A percentile compares a stretch with the other conserved stretches of the same genome.
Evolutionary conservation across 2,113 vertebrate genomes (phyloP).

Genomic region (zebrafish (Danio rerio)): GRCz12tu NC_133187.1:2416001-2416500

Average conservation of each 20-base stretch:
- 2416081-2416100: no score
- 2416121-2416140: no score
- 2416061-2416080: no score
- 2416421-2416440: conserved; percentile 87
- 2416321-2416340: conserved; percentile 87
- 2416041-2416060: no score
- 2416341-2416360: conserved; percentile 99
- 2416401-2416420: conserved; percentile 95
- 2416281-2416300: conserved; percentile 91
- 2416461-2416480: no score
- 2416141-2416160: no score
- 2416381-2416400: conserved; percentile 98
- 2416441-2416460: conserved; percentile 72
- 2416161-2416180: neutral
- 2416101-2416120: no score
- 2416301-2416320: conserved; percentile 76
- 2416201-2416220: neutral
- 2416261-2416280: conserved; percentile 83
- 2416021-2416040: no score
- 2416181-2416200: neutral
- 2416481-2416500: conserved; percentile 64
- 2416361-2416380: conserved; percentile 94
- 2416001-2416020: no score
- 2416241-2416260: neutral
- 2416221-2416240: neutral